Evolutionary conservation across 1,140 invertebrate species (phyloP), one percentile per base, ranked within the genome.

Genomic region (Globodera rostochiensis): DNA sequence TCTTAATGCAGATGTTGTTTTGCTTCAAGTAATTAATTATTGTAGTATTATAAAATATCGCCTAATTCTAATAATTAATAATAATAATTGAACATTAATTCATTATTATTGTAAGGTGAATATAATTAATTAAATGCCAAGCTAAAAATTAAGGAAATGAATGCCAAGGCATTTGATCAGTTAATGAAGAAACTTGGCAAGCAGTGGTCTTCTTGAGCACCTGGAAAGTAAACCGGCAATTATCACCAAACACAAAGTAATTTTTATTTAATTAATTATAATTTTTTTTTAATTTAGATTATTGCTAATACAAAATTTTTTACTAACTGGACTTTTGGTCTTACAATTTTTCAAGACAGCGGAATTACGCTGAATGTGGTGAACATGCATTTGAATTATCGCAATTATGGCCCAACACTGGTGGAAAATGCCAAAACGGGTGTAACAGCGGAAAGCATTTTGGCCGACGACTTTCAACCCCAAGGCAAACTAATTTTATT

Each of bases 1-100:
- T n/a, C 64, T 83, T 11, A 15, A 83, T 25, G 80, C 82, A 6
- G 82, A 83, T 64, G 80, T 83, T 9, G 82, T 83, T 11, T 80
- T 80, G 25, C 49, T 83, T 53, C 82, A 83, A 76, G 82, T 77
- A 49, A 47, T 25, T 25, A 25, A 25, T 25, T 25, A 25, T 25
- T 25, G 25, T 25, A 25, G 25, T 25, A 25, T 0, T 25, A 25
- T 25, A 25, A 25, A 25, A 25, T 25, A 25, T 25, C 25, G 1
- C 25, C 25, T 25, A 25, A 25, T 25, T 25, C 1, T 25, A 25
- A 25, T 25, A 25, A 25, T 25, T 1, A 25, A 25, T 25, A 0
- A 25, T 25, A 25, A 25, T 25, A 0, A 25, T 25, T 25, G 25
- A 25, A 25, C 25, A 25, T 25, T 25, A 25, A 25, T 25, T 25